phyloP scores from a whole-genome alignment of 2,113 vertebrate species.

The Pelecanoides urinatrix region DNA sequence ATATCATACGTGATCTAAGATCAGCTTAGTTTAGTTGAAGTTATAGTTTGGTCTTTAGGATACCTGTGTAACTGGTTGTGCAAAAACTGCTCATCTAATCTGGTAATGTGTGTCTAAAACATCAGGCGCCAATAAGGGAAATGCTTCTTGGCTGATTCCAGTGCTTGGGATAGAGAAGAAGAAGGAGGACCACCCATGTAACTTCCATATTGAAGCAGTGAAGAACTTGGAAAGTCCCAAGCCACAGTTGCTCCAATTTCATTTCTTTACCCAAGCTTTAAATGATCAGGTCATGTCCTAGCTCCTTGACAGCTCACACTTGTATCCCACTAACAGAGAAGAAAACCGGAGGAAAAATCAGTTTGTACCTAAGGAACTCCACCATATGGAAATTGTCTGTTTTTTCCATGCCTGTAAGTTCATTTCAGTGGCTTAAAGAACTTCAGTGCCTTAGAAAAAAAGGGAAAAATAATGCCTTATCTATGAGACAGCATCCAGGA shows the following conservation, averaged over 20 bases:
- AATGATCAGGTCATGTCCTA: neutral
- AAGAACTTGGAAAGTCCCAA: conserved; percentile 1
- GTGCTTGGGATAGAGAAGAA: neutral
- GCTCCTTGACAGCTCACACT: neutral
- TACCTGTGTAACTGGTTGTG: conserved; percentile 11
- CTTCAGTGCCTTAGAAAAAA: neutral
- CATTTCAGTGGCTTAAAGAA: neutral
- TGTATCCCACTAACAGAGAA: neutral
- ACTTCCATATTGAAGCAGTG: neutral
- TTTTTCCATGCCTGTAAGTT: neutral
- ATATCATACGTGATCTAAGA: neutral
- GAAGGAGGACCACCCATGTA: neutral
- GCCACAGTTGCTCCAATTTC: neutral
- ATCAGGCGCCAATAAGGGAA: neutral
- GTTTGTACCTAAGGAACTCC: neutral
- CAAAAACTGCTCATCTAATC: neutral
- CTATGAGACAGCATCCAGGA: neutral
- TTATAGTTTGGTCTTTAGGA: neutral
- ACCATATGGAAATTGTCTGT: neutral
- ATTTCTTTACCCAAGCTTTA: neutral
- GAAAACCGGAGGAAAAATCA: neutral
- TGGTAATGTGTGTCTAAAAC: neutral
- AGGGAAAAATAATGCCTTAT: neutral
- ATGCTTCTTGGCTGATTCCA: neutral
- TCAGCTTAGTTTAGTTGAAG: neutral